Evolutionary conservation across 2,888 invertebrate species (phyloP), one percentile per base, ranked within the genome.

Genomic region (Cyrtodaria siliqua): DNA sequence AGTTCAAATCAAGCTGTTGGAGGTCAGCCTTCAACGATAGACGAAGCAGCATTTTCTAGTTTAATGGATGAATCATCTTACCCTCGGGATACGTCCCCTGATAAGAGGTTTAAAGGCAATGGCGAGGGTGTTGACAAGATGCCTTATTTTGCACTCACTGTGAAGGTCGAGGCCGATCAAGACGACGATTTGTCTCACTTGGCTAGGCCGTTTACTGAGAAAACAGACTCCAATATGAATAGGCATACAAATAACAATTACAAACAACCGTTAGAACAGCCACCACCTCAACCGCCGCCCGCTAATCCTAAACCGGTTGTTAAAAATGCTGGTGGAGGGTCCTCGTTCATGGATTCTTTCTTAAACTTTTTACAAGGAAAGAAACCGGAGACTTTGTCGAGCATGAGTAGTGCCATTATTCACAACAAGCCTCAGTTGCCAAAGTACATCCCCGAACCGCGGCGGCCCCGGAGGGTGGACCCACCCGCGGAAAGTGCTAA

Each of bases 281-380:
- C 26, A 23, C 40, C 56, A 20, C 29, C 33, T 57, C 59, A 18
- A 12, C 33, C 29, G 26, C 79, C 82, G 16, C 71, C 75, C 8
- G 55, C 57, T 6, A 62, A 78, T 3, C 73, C 75, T 12, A 75
- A 79, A 68, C 69, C 62, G 29, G 57, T 62, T 24, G 70, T 79
- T 18, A 81, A 76, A 61, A 80, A 82, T 52, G 75, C 84, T 29
- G 76, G 71, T 50, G 79, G 79, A 6, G 82, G 81, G 8, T 63
- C 71, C 14, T 81, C 81, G 8, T 92, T 91, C 70, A 88, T 91
- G 78, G 87, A 86, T 57, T 90, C 89, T 12, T 92, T 89, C 66
- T 75, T 92, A 26, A 90, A 86, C 74, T 92, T 91, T 74, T 69
- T 92, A 27, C 88, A 90, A 79, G 92, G 92, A 16, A 88, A 91